A percentile compares a stretch with the other conserved stretches of the same genome.
Conservation (phyloP, 2,888 invertebrate genomes). For the Caradrina clavipalpis region DNA sequence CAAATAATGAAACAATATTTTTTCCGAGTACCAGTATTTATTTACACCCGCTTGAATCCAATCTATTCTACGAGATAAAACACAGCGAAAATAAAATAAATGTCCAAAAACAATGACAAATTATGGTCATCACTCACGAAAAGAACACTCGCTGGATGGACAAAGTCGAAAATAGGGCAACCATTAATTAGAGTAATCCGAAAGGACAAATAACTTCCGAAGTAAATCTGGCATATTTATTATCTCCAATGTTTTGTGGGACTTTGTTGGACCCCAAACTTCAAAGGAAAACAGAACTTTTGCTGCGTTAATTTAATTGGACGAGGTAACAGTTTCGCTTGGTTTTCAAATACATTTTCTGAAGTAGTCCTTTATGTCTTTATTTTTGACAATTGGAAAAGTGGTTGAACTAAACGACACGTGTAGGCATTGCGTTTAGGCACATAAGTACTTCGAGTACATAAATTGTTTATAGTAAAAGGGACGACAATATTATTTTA, state of each 20-base stretch:
- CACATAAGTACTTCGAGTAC: background rate
- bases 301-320: conserved; percentile 11
- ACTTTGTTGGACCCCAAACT: conserved; percentile 7
- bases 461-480: background rate
- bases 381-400: background rate
- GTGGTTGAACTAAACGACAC: background rate
- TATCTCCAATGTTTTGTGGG: conserved; percentile 28
- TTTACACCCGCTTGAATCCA: background rate
- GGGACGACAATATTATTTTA: too few relatives aligned
- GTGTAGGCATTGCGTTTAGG: background rate
- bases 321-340: background rate
- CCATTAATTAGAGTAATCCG: conserved; percentile 42
- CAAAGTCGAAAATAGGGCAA: conserved; percentile 33
- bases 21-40: background rate
- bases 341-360: conserved; percentile 5
- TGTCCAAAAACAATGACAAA: conserved; percentile 46
- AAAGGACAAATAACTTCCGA: conserved; percentile 40
- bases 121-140: conserved; percentile 44
- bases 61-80: conserved; percentile 36
- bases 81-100: conserved; percentile 40
- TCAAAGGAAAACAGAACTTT: conserved; percentile 25
- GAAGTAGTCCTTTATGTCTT: background rate
- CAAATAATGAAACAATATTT: too few relatives aligned
- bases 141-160: conserved; percentile 33
- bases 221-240: conserved; percentile 40